Conservation (phyloP, 2,113 vertebrate species). For the Sterrhoptilus dennistouni region DNA sequence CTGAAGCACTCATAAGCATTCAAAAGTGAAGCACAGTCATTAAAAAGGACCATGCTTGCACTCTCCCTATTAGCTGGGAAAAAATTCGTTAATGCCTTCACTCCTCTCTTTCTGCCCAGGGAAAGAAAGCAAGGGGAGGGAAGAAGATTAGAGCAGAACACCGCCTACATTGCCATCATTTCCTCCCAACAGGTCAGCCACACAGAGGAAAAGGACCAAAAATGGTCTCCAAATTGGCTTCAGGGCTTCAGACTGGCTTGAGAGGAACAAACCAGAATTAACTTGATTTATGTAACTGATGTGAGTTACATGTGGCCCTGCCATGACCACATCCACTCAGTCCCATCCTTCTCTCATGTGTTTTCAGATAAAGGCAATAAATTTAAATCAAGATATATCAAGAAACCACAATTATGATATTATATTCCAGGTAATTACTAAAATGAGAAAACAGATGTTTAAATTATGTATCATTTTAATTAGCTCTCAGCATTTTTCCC, state of each 20-base stretch:
- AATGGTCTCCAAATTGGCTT: not conserved
- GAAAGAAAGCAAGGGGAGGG: not conserved
- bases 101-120: not conserved
- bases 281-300: not conserved
- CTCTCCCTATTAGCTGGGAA: not conserved
- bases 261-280: not conserved
- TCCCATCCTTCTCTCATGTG: not conserved
- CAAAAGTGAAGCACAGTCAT: constrained; percentile 5
- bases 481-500: not conserved
- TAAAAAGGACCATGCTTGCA: not conserved
- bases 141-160: not conserved
- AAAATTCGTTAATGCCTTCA: not conserved
- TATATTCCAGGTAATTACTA: not conserved
- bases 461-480: not conserved
- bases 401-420: not conserved
- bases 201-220: not conserved
- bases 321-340: not conserved
- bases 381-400: not conserved
- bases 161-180: not conserved
- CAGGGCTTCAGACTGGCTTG: not conserved
- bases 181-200: not conserved
- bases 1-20: not conserved
- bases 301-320: not conserved
- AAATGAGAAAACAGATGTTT: not conserved
- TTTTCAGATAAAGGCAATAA: not conserved